Evolutionary conservation across 2,797 vertebrate genomes (phyloP), one percentile per base, ranked within the genome.

Genomic region (Pantherophis alleghaniensis): DNA sequence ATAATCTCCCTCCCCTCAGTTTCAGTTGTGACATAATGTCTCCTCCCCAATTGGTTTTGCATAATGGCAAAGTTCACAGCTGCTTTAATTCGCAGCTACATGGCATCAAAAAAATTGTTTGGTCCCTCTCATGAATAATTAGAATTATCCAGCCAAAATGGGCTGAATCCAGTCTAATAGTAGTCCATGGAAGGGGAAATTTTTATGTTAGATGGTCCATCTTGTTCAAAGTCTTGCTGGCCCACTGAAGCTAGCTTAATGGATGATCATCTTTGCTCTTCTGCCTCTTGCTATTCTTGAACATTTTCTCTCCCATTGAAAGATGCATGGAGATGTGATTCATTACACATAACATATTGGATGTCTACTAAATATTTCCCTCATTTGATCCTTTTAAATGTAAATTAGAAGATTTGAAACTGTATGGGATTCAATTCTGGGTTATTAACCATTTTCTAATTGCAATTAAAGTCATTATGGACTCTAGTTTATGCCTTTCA

Each of bases 1-100:
- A 89, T 93, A 93, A 83, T 96, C 91, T 89, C 51, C 24, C 55
- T 95, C 88, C 95, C 92, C 79, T 94, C 93, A 93, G 92, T 55
- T 51, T 63, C 51, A 93, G 92, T 95, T 96, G 93, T 94, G 22
- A 9, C 96, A 92, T 28, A 96, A 95, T 93, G 93, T 95, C 95
- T 96, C 94, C 94, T 94, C 94, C 94, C 74, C 3, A 95, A 92
- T 95, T 90, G 89, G 28, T 90, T 90, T 11, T 74, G 51, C 37
- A 79, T 69, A 79, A 26, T 79, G 10, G 28, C 28, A 53, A 32
- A 37, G 18, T 56, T 55, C 47, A 56, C 55, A 32, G 28, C 4
- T 53, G n/a, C 28, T 14, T n/a, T 56, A 90, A 42, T 12, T 42
- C 16, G 6, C 53, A 79, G 56, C 18, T 55, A 18, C 28, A 55